Evolutionary conservation across 2,888 invertebrate species (phyloP).

Genomic region (Vesta saturnalis): DNA sequence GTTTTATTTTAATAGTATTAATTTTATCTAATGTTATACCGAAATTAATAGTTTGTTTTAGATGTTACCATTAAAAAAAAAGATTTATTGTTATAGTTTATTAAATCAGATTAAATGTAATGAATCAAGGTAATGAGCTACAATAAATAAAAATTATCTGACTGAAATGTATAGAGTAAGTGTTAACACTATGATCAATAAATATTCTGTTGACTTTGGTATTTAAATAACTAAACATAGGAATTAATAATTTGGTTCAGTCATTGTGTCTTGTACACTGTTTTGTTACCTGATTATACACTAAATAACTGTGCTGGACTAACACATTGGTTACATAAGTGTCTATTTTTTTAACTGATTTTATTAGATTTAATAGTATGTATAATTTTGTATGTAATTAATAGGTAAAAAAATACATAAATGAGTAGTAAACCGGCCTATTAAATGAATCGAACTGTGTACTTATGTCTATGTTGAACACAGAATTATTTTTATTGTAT

Average conservation of each 20-base stretch:
- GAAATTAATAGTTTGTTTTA: not conserved
- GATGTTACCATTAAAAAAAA: not conserved
- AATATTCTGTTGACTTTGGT: no score
- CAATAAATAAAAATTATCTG: not conserved
- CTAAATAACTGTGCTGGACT: no score
- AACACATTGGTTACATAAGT: not conserved
- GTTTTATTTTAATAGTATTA: slow-evolving; percentile 13
- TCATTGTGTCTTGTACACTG: no score
- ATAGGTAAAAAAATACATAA: slow-evolving; percentile 18
- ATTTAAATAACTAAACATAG: no score
- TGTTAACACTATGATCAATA: no score
- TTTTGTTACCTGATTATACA: no score
- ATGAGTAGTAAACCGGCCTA: slow-evolving; percentile 51
- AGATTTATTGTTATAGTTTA: no score
- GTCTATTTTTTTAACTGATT: not conserved
- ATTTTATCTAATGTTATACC: slow-evolving; percentile 4
- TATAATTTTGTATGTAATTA: slow-evolving; percentile 5
- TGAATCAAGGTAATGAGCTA: not conserved
- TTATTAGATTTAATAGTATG: not conserved
- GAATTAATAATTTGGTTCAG: no score
- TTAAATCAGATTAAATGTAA: no score
- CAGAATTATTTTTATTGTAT: slow-evolving; percentile 34
- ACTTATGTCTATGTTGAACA: slow-evolving; percentile 38
- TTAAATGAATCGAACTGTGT: slow-evolving; percentile 44
- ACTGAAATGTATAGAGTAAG: not conserved